Base-by-base conservation (phyloP, 2,888 invertebrate genomes). In the Polymixis lichenea region DNA sequence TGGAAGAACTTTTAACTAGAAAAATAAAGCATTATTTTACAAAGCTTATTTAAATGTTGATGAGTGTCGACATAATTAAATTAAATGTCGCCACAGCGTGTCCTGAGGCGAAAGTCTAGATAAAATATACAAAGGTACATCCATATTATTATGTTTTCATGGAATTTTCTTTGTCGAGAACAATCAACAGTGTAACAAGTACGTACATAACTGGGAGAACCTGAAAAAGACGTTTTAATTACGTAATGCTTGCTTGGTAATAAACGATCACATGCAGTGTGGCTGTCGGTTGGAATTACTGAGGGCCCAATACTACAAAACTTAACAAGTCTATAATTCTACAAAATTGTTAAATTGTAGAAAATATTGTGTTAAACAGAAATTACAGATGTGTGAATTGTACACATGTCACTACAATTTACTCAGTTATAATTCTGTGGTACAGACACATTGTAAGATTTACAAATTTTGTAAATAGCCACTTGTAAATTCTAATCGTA, bases 41-140 rank as follows among this genome's bases (percentile, higher is more conserved):
- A 11, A 11, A 11, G 13, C 11, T 46, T 46, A 46, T 46, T 46
- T 46, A 46, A 46, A 46, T 13, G 43, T 13, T 46, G 43, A 46
- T 77, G 9, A 77, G 38, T 68, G 82, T 77, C 71, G 61, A 67
- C 79, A 61, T 79, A 73, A 67, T 67, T 58, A 49, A 66, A 83
- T 70, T 78, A 83, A 72, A 72, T 64, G 56, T 72, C 72, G 51
- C 72, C 56, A 11, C 28, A 46, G 4, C 28, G 46, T 68, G n/a
- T 46, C 62, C n/a, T 49, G 32, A 8, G 46, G 76, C 38, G 28
- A 49, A 53, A 68, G 38, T 43, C 69, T 2, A 82, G 22, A 60
- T 55, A 58, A 77, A 68, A 67, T 67, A 58, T 28, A 58, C 46
- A 38, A 38, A 15, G 15, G 56, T 46, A 22, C 28, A 58, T 46